phyloP scores from a whole-genome alignment of 1,140 invertebrate genomes.

The Apis cerana region DNA sequence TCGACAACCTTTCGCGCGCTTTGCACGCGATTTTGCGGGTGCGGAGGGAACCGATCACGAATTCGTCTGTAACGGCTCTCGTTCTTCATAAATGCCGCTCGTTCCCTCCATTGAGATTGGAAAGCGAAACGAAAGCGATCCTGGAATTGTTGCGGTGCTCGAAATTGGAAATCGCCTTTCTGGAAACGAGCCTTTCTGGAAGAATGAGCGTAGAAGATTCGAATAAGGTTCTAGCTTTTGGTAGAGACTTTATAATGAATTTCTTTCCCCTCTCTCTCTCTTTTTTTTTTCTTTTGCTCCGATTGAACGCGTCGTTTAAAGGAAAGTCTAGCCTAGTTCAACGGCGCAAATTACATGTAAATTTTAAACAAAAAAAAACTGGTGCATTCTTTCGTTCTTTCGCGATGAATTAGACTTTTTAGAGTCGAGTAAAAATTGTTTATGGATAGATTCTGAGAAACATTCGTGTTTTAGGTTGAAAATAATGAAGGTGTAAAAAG shows the following conservation, averaged over 20 bases:
- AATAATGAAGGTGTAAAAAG: too few relatives aligned
- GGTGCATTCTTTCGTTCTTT: too few relatives aligned
- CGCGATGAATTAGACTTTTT: too few relatives aligned
- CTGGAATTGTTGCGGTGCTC: background rate
- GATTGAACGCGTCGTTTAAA: too few relatives aligned
- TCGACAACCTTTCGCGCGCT: background rate
- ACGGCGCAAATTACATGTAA: too few relatives aligned
- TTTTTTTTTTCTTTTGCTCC: too few relatives aligned
- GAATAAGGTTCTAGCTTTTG: background rate
- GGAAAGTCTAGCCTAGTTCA: too few relatives aligned
- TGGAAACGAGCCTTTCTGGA: background rate
- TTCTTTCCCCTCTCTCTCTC: too few relatives aligned
- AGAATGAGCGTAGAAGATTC: background rate
- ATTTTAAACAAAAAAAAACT: too few relatives aligned
- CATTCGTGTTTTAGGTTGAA: too few relatives aligned
- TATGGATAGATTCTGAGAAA: too few relatives aligned
- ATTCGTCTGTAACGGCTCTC: background rate
- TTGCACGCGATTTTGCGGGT: background rate
- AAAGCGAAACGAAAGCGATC: conserved; percentile 5
- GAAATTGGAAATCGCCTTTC: background rate
- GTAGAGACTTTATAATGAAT: background rate
- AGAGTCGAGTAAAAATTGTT: too few relatives aligned
- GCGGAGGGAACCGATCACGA: background rate
- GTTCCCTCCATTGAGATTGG: background rate
- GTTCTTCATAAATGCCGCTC: background rate